These are phyloP conservation scores for Chrysolina oricalcia DNA, from an alignment of 2,888 invertebrate species.

Conservation along the genomic window DNA sequence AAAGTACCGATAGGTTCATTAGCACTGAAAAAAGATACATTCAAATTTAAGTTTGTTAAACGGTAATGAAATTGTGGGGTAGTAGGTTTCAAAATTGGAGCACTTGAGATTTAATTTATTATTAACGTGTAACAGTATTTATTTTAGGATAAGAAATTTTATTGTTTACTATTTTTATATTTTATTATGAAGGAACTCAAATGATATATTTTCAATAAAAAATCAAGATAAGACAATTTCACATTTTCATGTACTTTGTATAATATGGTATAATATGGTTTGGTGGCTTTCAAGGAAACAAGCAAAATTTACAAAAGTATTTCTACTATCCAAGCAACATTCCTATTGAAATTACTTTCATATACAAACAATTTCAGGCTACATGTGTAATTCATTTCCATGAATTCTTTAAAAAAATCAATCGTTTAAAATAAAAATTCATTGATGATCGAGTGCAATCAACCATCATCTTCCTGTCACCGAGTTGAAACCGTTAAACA, in stretches of 20 bases:
- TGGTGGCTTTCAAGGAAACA: too few relatives aligned
- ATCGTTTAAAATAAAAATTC: too few relatives aligned
- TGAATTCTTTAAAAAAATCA: too few relatives aligned
- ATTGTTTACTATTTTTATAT: constrained; percentile 24
- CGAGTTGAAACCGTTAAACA: too few relatives aligned
- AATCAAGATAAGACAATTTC: not conserved
- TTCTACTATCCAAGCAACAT: too few relatives aligned
- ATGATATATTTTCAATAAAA: constrained; percentile 8
- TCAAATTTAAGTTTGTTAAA: constrained; percentile 72
- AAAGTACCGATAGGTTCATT: constrained; percentile 75
- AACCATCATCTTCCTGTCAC: too few relatives aligned
- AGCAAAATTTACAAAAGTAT: too few relatives aligned
- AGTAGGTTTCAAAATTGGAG: not conserved
- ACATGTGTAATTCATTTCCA: too few relatives aligned
- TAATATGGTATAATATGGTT: too few relatives aligned
- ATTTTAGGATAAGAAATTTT: constrained; percentile 11
- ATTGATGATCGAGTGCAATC: too few relatives aligned
- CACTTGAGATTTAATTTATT: constrained; percentile 19
- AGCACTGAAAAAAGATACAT: constrained; percentile 73
- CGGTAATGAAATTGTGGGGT: constrained; percentile 60
- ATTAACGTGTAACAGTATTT: constrained; percentile 24
- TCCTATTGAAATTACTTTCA: too few relatives aligned
- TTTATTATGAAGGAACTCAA: constrained; percentile 2
- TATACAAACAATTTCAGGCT: too few relatives aligned
- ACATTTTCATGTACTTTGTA: not conserved